These are phyloP conservation scores for Tipula lateralis DNA, from an alignment of 2,888 invertebrate species.

Conservation along the genomic window DNA sequence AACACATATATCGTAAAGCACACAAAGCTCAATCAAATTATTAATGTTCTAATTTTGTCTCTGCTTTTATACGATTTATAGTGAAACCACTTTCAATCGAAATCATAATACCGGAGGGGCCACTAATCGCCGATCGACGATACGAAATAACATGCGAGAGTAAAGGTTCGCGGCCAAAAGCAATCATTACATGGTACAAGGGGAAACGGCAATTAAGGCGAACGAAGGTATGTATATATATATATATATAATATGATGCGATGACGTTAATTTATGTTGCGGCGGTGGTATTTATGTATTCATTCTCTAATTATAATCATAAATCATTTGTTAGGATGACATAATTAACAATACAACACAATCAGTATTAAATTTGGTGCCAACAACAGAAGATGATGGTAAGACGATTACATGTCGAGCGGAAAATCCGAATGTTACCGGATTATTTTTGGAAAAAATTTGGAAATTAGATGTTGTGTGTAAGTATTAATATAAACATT, in stretches of 20 bases:
- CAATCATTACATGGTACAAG: conserved; percentile 76
- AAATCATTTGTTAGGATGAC: conserved; percentile 55
- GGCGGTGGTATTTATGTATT: background rate
- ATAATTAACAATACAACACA: conserved; percentile 69
- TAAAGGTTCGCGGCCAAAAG: conserved; percentile 72
- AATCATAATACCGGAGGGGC: conserved; percentile 58
- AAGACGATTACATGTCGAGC: conserved; percentile 75
- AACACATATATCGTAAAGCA: background rate
- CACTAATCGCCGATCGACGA: conserved; percentile 67
- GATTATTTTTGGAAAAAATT: conserved; percentile 66
- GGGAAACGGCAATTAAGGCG: conserved; percentile 68
- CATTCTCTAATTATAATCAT: background rate
- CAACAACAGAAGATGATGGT: conserved; percentile 74
- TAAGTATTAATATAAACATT: conserved; percentile 52
- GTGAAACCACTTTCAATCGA: conserved; percentile 71
- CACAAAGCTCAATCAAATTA: background rate
- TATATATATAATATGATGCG: too few relatives aligned
- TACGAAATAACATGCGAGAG: conserved; percentile 74
- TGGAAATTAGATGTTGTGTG: conserved; percentile 79
- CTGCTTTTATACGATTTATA: conserved; percentile 44
- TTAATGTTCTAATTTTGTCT: background rate
- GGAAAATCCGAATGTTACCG: conserved; percentile 76
- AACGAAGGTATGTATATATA: conserved; percentile 58
- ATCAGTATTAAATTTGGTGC: conserved; percentile 74
- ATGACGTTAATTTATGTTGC: background rate